Base-by-base conservation (phyloP, 2,888 invertebrate genomes). In the Pinctada fucata region DNA sequence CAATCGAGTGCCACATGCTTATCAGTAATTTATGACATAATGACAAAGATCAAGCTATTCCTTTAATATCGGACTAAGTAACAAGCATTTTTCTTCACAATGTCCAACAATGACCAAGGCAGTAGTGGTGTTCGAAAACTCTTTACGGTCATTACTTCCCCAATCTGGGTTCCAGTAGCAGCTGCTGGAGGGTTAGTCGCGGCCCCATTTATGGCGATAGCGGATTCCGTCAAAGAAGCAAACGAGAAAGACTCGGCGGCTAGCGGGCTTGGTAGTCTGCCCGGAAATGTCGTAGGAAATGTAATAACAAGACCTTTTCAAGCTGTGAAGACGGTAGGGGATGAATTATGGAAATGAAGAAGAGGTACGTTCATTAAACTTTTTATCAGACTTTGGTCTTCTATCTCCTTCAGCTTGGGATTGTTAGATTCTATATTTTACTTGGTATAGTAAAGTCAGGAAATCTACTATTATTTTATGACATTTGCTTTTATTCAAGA, bases 101-200 rank as follows among this genome's bases (percentile, higher is more conserved):
- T 31, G 31, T 31, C 31, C 31, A 31, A 31, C 31, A 31, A 31
- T 31, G 68, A 75, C 10, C 68, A 77, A 16, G 75, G 71, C n/a
- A 80, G 72, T 3, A 65, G 49, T 13, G 63, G 16, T 10, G 10
- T 80, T 0, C 66, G 75, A 49, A 77, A 52, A 51, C 16, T 75
- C n/a, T 78, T 77, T n/a, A 78, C 80, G 0, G 31, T 80, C 1
- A 51, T 75, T 2, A 80, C 80, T n/a, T 78, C 80, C 0, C 80
- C 80, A 8, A 49, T 80, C 6, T 80, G 80, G 80, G 80, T 78
- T 4, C 80, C 80, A 31, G 80, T 78, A 13, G 78, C 80, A 10
- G 80, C 78, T 13, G 78, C 69, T 3, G 78, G 78, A 10, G 78
- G 78, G 2, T 45, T 75, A 13, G 80, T 78, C 3, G 72, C 74